These are phyloP conservation scores for Sebastes vulpes DNA, from an alignment of 2,797 vertebrate species.

Conservation along the genomic window DNA sequence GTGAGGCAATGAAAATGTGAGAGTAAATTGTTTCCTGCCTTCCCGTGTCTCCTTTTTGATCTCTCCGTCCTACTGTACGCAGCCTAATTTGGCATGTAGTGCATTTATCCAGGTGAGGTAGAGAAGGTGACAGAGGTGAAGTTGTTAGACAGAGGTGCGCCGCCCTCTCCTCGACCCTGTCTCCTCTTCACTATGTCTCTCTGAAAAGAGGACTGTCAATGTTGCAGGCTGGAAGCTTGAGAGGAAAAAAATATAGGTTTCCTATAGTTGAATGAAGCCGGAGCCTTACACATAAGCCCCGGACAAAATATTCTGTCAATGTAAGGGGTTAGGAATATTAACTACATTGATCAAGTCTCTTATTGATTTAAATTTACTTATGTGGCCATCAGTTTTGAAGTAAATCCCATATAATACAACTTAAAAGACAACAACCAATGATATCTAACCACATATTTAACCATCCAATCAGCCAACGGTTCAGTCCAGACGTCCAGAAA, in stretches of 20 bases:
- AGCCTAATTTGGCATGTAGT: slow-evolving; percentile 63
- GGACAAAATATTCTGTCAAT: slow-evolving; percentile 35
- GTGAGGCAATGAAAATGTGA: slow-evolving; percentile 35
- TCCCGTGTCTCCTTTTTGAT: slow-evolving; percentile 48
- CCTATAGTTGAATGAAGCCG: slow-evolving; percentile 16
- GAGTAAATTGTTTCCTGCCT: slow-evolving; percentile 61
- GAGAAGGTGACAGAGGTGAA: slow-evolving; percentile 78
- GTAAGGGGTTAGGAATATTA: slow-evolving; percentile 15
- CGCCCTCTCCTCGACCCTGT: slow-evolving; percentile 71
- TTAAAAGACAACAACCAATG: not conserved
- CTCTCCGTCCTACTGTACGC: slow-evolving; percentile 40
- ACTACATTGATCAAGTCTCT: slow-evolving; percentile 13
- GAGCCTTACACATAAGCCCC: not conserved
- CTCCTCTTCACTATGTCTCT: slow-evolving; percentile 42
- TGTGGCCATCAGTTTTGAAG: not conserved
- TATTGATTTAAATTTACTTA: not conserved
- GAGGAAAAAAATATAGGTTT: slow-evolving; percentile 12
- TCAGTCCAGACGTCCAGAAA: not conserved
- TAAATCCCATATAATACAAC: not conserved
- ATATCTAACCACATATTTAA: not conserved
- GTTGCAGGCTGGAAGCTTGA: slow-evolving; percentile 19
- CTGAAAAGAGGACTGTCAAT: slow-evolving; percentile 42
- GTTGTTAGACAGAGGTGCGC: slow-evolving; percentile 77
- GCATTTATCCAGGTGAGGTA: slow-evolving; percentile 73
- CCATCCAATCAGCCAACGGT: not conserved